Evolutionary conservation across 2,888 invertebrate genomes (phyloP).

Genomic region (Xylophagus ater): DNA sequence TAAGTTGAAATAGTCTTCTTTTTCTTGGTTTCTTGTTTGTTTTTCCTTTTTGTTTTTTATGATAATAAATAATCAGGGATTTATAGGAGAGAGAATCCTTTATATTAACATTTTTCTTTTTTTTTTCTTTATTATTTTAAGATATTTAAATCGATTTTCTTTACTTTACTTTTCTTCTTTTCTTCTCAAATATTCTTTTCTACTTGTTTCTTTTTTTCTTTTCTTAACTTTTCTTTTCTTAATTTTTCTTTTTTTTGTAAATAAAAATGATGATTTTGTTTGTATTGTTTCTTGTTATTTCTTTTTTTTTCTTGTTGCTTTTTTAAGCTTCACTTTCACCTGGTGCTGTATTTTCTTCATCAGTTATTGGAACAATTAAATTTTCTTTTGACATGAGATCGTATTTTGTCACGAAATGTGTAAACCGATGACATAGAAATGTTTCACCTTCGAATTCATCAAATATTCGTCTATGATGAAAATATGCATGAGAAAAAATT

Average conservation of each 20-base stretch:
- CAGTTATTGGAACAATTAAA: slow-evolving; percentile 92
- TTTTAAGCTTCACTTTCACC: slow-evolving; percentile 45
- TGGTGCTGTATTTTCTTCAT: slow-evolving; percentile 50
- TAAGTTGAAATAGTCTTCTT: too few relatives aligned
- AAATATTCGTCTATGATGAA: slow-evolving; percentile 92
- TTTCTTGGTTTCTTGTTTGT: too few relatives aligned
- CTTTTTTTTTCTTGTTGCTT: slow-evolving; percentile 7
- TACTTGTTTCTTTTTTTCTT: slow-evolving; percentile 11
- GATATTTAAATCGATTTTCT: too few relatives aligned
- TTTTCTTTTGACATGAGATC: slow-evolving; percentile 97
- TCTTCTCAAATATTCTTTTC: slow-evolving; percentile 7
- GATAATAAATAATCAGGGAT: too few relatives aligned
- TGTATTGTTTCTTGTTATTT: slow-evolving; percentile 10
- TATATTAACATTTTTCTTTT: too few relatives aligned
- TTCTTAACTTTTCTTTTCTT: slow-evolving; percentile 3
- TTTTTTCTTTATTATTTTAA: too few relatives aligned
- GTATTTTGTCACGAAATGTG: slow-evolving; percentile 96
- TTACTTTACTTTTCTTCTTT: too few relatives aligned
- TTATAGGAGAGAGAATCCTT: too few relatives aligned
- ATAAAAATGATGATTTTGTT: slow-evolving; percentile 13
- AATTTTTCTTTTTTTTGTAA: slow-evolving; percentile 2
- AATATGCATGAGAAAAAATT: slow-evolving; percentile 99
- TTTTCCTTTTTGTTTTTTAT: too few relatives aligned
- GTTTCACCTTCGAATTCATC: slow-evolving; percentile 97
- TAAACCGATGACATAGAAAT: slow-evolving; percentile 89